phyloP scores from a whole-genome alignment of 2,113 vertebrate genomes.

The Prionailurus viverrinus region DNA sequence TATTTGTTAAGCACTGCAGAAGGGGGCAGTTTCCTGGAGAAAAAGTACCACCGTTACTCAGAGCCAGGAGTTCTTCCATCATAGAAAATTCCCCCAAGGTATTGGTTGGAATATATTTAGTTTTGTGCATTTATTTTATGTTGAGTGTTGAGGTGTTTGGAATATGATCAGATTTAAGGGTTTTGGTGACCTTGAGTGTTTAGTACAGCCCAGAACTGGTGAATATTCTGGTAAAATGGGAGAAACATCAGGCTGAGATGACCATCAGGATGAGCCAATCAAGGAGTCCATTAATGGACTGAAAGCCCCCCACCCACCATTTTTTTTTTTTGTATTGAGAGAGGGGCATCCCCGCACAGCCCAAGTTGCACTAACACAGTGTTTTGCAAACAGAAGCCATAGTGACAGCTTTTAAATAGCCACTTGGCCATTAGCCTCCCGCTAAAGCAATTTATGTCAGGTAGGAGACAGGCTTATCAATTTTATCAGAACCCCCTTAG shows the following conservation, averaged over 20 bases:
- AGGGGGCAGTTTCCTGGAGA: neutral
- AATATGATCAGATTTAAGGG: neutral
- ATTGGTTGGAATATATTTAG: neutral
- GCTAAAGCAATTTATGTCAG: neutral
- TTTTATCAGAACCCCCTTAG: neutral
- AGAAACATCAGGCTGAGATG: neutral
- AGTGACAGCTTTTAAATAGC: neutral
- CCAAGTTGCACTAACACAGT: neutral
- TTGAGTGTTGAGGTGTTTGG: neutral
- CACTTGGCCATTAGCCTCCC: neutral
- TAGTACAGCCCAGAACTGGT: neutral
- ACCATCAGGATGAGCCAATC: neutral
- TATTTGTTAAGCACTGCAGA: neutral
- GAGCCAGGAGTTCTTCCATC: neutral
- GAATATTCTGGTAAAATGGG: neutral
- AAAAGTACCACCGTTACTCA: neutral
- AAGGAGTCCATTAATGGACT: neutral
- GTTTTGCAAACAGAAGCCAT: neutral
- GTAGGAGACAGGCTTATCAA: neutral
- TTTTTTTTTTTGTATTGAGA: neutral
- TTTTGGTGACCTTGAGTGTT: neutral
- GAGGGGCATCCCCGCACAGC: neutral
- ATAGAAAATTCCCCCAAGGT: neutral
- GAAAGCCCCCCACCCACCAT: neutral
- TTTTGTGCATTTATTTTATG: conserved; percentile 24